Percentiles rank a stretch among this genome's conserved stretches.
Conservation (phyloP, 2,113 vertebrate species). For the Syngnathus floridae region DNA sequence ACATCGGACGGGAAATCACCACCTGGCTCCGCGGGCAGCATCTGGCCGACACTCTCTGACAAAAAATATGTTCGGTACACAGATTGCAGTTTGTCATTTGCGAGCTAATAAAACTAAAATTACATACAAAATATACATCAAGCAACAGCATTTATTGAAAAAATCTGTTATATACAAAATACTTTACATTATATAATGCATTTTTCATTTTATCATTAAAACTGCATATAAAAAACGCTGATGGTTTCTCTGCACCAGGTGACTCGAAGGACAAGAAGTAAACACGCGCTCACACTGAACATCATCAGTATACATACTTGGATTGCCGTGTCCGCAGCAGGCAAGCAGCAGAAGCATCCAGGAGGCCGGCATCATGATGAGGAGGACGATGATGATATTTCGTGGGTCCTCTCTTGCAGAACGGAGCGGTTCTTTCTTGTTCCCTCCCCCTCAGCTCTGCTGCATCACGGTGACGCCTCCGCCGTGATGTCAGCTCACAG, state of each 20-base stretch:
- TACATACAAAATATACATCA: too few species aligned
- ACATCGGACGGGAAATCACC: not conserved
- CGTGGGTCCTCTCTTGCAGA: slow-evolving; percentile 22
- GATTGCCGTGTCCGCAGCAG: slow-evolving; percentile 43
- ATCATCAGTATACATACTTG: slow-evolving; percentile 55
- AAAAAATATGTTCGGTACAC: not conserved
- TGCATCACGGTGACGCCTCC: slow-evolving; percentile 22
- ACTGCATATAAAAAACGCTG: too few species aligned
- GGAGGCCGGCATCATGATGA: slow-evolving; percentile 37
- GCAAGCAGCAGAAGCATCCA: slow-evolving; percentile 40
- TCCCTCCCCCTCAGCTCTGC: slow-evolving; percentile 13
- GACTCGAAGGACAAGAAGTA: slow-evolving; percentile 8
- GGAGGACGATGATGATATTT: not conserved
- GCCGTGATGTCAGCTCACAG: slow-evolving; percentile 31
- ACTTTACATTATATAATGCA: too few species aligned
- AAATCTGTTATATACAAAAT: too few species aligned
- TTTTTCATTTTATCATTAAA: too few species aligned
- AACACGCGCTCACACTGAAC: not conserved
- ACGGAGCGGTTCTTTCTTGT: not conserved
- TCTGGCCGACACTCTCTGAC: slow-evolving; percentile 32
- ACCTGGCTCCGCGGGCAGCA: not conserved
- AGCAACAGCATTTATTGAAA: too few species aligned
- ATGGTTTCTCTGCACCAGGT: not conserved
- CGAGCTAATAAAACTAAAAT: too few species aligned
- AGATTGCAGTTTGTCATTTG: too few species aligned